These are phyloP conservation scores for Anniella stebbinsi DNA, from an alignment of 2,797 vertebrate genomes.

Conservation along the genomic window DNA sequence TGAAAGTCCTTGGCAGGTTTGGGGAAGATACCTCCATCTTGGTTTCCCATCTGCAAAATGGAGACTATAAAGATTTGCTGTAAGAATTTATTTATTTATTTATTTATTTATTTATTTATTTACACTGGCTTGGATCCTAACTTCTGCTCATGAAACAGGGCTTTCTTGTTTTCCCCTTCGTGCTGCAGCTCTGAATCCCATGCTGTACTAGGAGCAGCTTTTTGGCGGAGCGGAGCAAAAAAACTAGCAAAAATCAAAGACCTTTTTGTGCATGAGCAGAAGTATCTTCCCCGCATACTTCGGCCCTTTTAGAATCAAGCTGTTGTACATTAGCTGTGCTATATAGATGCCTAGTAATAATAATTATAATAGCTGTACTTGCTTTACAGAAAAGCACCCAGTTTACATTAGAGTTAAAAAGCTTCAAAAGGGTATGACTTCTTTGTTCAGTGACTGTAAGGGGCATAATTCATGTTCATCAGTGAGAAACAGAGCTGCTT, in stretches of 20 bases:
- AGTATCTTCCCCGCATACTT: background rate
- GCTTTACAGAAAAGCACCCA: background rate
- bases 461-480: background rate
- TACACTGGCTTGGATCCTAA: background rate
- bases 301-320: background rate
- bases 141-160: background rate
- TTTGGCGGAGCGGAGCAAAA: background rate
- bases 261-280: background rate
- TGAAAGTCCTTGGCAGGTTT: background rate
- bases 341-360: background rate
- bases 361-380: background rate
- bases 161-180: background rate
- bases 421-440: background rate
- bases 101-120: too few species aligned
- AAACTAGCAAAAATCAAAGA: background rate
- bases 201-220: background rate
- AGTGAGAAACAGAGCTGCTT: background rate
- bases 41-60: background rate
- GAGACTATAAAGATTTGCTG: background rate
- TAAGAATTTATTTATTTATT: too few species aligned
- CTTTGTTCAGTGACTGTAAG: background rate
- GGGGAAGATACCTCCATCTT: background rate
- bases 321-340: background rate
- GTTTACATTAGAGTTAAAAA: background rate
- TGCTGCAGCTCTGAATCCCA: too few species aligned